Evolutionary conservation across 1,140 invertebrate genomes (phyloP).

Genomic region (Popillia japonica): DNA sequence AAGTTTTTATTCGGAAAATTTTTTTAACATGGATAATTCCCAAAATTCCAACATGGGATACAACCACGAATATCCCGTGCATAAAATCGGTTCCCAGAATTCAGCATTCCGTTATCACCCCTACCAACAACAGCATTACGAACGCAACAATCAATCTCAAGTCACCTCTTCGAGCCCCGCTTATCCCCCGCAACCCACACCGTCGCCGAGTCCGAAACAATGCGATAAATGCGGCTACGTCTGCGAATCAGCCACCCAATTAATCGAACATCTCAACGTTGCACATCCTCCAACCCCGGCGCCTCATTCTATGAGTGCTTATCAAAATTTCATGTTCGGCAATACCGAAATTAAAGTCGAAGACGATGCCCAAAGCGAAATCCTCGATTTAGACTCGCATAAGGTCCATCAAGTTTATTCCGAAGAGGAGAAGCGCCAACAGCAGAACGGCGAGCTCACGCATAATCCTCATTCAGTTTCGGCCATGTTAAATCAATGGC

Average conservation of each 20-base stretch:
- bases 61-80: constrained; percentile 62
- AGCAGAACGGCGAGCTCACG: constrained; percentile 55
- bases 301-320: constrained; percentile 54
- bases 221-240: constrained; percentile 84
- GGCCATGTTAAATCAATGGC: constrained; percentile 53
- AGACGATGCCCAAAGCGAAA: constrained; percentile 76
- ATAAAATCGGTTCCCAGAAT: constrained; percentile 54
- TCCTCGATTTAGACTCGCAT: constrained; percentile 87
- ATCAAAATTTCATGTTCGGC: constrained; percentile 62
- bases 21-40: constrained; percentile 43
- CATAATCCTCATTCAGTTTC: constrained; percentile 67
- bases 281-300: constrained; percentile 70
- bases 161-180: constrained; percentile 72
- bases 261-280: constrained; percentile 75
- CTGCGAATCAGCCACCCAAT: constrained; percentile 73
- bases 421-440: constrained; percentile 58
- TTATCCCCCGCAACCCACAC: constrained; percentile 69
- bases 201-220: constrained; percentile 72
- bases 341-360: constrained; percentile 63
- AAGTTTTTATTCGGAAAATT: constrained; percentile 40
- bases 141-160: constrained; percentile 57
- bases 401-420: constrained; percentile 78
- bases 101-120: constrained; percentile 55
- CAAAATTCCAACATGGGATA: constrained; percentile 63
- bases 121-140: constrained; percentile 54